Evolutionary conservation across 2,797 vertebrate genomes (phyloP).

Genomic region (Karalla daura): DNA sequence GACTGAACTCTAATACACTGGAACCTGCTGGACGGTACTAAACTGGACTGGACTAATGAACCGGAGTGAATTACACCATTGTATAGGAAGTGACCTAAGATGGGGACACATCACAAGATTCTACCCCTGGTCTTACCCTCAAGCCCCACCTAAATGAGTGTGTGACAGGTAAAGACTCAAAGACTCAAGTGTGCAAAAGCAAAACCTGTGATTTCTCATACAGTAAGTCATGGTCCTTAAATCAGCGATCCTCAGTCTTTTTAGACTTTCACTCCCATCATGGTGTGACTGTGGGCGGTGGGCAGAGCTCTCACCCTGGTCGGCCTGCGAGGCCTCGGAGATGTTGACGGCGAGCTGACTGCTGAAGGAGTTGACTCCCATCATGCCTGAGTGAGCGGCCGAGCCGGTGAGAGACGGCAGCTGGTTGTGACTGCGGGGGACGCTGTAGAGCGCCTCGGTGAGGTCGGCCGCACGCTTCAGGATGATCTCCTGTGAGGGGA

Average conservation of each 20-base stretch:
- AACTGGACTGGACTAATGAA: not conserved
- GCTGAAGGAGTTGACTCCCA: conserved; percentile 93
- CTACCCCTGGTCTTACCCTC: too few species aligned
- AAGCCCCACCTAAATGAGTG: too few species aligned
- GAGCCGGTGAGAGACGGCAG: conserved; percentile 88
- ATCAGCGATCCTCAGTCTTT: too few species aligned
- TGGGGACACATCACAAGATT: too few species aligned
- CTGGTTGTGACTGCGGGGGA: conserved; percentile 90
- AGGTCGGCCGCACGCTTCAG: conserved; percentile 78
- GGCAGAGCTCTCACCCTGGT: conserved; percentile 88
- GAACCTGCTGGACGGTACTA: not conserved
- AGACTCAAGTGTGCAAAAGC: too few species aligned
- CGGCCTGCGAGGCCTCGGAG: conserved; percentile 89
- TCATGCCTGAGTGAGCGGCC: conserved; percentile 87
- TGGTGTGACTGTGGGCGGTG: too few species aligned
- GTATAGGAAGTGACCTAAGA: too few species aligned
- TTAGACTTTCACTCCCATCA: too few species aligned
- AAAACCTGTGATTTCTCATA: too few species aligned
- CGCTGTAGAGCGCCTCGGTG: conserved; percentile 88
- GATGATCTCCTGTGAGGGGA: conserved; percentile 69
- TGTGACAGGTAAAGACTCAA: too few species aligned
- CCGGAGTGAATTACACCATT: too few species aligned
- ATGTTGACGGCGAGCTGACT: conserved; percentile 91
- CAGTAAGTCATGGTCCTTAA: too few species aligned
- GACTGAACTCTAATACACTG: not conserved